These are phyloP conservation scores for Emydoidea blandingii DNA, from an alignment of 2,797 vertebrate genomes.

Conservation along the genomic window DNA sequence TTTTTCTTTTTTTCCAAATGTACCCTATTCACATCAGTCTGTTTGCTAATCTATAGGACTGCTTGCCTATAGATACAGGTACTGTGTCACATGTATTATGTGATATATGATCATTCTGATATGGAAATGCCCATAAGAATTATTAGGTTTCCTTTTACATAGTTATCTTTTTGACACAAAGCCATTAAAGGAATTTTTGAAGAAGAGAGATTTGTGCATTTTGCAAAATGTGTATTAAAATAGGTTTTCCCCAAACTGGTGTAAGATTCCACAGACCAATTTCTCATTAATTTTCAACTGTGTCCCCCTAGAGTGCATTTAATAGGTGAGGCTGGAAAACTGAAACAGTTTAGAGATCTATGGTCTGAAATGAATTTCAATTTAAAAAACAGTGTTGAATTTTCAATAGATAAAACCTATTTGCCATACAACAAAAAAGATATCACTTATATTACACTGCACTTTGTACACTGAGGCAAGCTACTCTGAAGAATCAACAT, in stretches of 20 bases:
- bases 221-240: not conserved
- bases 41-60: not conserved
- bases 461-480: not conserved
- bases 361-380: not conserved
- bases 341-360: not conserved
- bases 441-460: not conserved
- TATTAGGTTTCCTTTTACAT: not conserved
- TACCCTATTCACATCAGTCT: not conserved
- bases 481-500: not conserved
- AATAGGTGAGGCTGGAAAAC: not conserved
- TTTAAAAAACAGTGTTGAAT: not conserved
- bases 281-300: slow-evolving; percentile 32
- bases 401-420: not conserved
- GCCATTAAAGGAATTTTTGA: slow-evolving; percentile 17
- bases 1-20: not conserved
- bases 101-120: slow-evolving; percentile 34
- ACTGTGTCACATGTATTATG: not conserved
- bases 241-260: not conserved
- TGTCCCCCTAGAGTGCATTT: not conserved
- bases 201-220: not conserved
- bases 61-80: slow-evolving; percentile 3
- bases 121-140: slow-evolving; percentile 38
- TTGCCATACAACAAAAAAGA: not conserved
- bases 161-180: slow-evolving; percentile 54
- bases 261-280: slow-evolving; percentile 9